Evolutionary conservation across 1,140 invertebrate species (phyloP), one percentile per base, ranked within the genome.

Genomic region (Drosophila parvula): DNA sequence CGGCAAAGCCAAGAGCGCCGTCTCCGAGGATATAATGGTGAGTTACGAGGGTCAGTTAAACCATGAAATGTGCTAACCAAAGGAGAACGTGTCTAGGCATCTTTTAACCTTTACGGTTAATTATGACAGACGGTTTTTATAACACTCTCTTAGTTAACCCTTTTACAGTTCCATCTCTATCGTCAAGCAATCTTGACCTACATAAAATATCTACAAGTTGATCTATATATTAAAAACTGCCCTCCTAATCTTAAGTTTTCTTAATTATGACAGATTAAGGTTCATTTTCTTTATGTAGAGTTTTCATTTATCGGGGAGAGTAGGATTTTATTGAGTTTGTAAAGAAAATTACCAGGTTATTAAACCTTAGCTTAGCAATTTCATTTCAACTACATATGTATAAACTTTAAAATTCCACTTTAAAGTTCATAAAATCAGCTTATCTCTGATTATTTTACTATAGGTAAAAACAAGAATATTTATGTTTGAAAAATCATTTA

Each of bases 1-100:
- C 6, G 43, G 30, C 48, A 81, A 62, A 40, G 12, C 27, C 10
- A 64, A 76, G 18, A 50, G 7, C 12, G 48, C 44, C 3, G 28
- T 83, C 56, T 83, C 83, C 10, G 83, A 86, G 41, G 83, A 86
- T 63, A 12, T 43, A 32, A 48, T 79, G 71, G 84, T 88, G 57
- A 85, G 82, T 77, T 43, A 3, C 10, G n/a, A 43, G 43, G n/a
- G n/a, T 14, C 45, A 9, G 18, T 38, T 47, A 5, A 11, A 22
- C 7, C 27, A 7, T 38, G 5, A 14, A 5, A 27, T 27, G 22
- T 27, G 34, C 10, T 34, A n/a, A 30, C 30, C 56, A 38, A 18
- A 6, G 6, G 38, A 2, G 14, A 5, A n/a, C 14, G 14, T 0
- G 14, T 40, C 6, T 40, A 5, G 6, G 38, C 12, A 5, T n/a